Conservation (phyloP, 1,140 invertebrate genomes). For the Anadara kagoshimensis region DNA sequence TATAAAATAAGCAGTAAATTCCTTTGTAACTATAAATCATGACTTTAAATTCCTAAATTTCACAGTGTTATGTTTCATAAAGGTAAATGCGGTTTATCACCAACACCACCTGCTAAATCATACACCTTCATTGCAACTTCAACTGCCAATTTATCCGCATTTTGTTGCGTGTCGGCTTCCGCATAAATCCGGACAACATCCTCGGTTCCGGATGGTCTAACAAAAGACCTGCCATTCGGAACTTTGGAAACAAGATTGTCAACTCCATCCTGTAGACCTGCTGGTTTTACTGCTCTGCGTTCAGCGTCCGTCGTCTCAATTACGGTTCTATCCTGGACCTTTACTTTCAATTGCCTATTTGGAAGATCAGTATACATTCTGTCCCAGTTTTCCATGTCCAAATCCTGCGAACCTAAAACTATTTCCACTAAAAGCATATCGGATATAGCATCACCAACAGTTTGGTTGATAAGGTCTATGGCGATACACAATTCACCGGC, state of each 20-base stretch:
- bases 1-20: too few species aligned
- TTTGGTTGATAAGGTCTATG: conserved; percentile 94
- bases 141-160: conserved; percentile 80
- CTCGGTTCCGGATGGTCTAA: conserved; percentile 98
- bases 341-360: conserved; percentile 91
- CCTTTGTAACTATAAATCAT: too few species aligned
- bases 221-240: conserved; percentile 85
- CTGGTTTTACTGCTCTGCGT: conserved; percentile 84
- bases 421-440: conserved; percentile 96
- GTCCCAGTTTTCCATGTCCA: conserved; percentile 87
- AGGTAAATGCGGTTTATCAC: conserved; percentile 61
- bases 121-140: conserved; percentile 87
- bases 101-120: conserved; percentile 84
- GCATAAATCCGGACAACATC: conserved; percentile 97
- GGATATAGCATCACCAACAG: conserved; percentile 97
- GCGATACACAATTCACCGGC: conserved; percentile 80
- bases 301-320: conserved; percentile 92
- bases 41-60: too few species aligned
- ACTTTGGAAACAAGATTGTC: conserved; percentile 83
- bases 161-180: conserved; percentile 84
- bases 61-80: too few species aligned
- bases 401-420: conserved; percentile 87
- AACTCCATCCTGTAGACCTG: conserved; percentile 88
- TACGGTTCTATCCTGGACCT: conserved; percentile 84
- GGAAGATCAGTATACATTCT: conserved; percentile 88